Base-by-base conservation (phyloP, 2,888 invertebrate genomes). In the Folsomia manolachei region DNA sequence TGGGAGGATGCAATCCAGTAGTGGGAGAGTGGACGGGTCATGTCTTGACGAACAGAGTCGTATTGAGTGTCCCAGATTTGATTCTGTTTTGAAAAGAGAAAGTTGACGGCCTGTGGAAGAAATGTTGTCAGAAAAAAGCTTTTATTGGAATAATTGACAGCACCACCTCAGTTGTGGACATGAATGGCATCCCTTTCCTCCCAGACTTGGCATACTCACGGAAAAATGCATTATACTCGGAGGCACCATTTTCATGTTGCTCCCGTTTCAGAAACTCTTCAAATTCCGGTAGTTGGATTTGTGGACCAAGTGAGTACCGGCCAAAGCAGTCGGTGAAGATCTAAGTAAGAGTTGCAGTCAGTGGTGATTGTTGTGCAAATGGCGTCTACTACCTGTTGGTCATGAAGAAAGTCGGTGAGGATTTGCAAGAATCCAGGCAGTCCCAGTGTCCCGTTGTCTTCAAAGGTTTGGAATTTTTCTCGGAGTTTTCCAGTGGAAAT, bases 1-100 rank as follows among this genome's bases (percentile, higher is more conserved):
- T 97, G 97, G 0, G 97, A 97, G 0, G 97, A 96, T 1, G 96
- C 91, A 74, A 97, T 80, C 79, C 79, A 80, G 52, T 80, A 80
- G 39, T 75, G 71, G 1, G 76, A 75, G 27, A 80, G 27, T 0
- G 77, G 77, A 7, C 68, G 64, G 1, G 63, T 72, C 77, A 77
- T 77, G 66, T 75, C 75, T 27, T 77, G 77, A 27, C 67, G 67
- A 0, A 72, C 61, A 4, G 1, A 21, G 1, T 66, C 72, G 39
- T 62, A 71, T 51, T 74, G 69, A 9, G 21, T 70, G 53, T 77
- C 53, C 77, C 77, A 77, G 4, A 77, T 70, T 64, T 75, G 75
- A 68, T 77, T 77, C 11, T 75, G 27, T 51, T 71, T 71, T 0
- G 74, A 77, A 63, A 77, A 77, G 7, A 77, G 70, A 26, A 74